These are phyloP conservation scores for Neodon shergylaensis DNA, from an alignment of 2,113 vertebrate species.

Conservation along the genomic window DNA sequence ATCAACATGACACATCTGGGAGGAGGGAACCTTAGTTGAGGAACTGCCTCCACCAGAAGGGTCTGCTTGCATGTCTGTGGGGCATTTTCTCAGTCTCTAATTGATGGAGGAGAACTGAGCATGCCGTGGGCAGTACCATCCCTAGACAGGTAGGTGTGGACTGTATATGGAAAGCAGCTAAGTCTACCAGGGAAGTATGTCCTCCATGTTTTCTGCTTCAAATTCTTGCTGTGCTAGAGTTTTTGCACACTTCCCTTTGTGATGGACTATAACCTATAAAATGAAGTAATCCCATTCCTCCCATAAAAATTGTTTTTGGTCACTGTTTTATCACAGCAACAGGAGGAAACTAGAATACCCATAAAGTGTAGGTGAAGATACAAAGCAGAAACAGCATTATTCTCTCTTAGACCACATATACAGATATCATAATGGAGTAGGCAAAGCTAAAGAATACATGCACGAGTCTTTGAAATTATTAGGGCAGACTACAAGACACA, in stretches of 20 bases:
- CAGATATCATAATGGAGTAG: neutral
- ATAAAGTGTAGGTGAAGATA: neutral
- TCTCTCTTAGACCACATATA: neutral
- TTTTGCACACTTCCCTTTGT: neutral
- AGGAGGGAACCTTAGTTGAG: neutral
- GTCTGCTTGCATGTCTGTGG: neutral
- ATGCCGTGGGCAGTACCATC: neutral
- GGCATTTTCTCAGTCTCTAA: neutral
- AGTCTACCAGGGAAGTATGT: neutral
- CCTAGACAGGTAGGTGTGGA: neutral
- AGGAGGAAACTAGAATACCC: neutral
- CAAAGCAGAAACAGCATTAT: neutral
- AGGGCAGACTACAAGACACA: slow-evolving; percentile 1
- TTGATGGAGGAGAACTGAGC: neutral
- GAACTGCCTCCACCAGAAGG: neutral
- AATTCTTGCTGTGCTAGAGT: neutral
- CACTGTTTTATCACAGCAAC: neutral
- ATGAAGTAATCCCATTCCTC: neutral
- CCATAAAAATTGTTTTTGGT: neutral
- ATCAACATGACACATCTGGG: neutral
- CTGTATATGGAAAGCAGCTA: neutral
- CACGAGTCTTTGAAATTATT: slow-evolving; percentile 21
- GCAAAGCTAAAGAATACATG: neutral
- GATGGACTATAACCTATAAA: neutral
- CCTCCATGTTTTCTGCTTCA: neutral